Evolutionary conservation across 2,797 vertebrate species (phyloP), one percentile per base, ranked within the genome.

Genomic region (Leptatherina wallacei): DNA sequence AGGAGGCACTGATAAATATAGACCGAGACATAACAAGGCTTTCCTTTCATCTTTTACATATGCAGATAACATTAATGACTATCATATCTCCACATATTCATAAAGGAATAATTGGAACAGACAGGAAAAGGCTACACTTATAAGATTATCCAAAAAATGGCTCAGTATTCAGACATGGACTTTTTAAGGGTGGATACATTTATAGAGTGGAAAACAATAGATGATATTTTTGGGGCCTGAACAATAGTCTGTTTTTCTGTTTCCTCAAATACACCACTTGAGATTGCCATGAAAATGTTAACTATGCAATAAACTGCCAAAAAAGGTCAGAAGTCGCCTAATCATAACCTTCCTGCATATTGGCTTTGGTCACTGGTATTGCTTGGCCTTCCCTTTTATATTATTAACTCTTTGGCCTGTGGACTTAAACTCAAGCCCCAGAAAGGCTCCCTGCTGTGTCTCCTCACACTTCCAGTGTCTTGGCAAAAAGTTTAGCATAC

Each of bases 261-360:
- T 73, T 58, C 30, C 29, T 29, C 29, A 4, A 59, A 64, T 75
- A 20, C 16, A 4, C 27, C 51, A 27, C n/a, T 18, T 16, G 10
- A 2, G 47, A 40, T 56, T 3, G 11, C 32, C 20, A 49, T 57
- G 14, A 61, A 54, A 72, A 32, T 20, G 3, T 69, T 13, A 51
- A 67, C 44, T 62, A 29, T 59, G 13, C 14, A n/a, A 1, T 6
- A 9, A 61, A 11, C 24, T 24, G 6, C 5, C 47, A 55, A 47
- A 27, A 24, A 63, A 36, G 68, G 57, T 27, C 57, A 84, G 49
- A 73, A 79, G 74, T 73, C 75, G 69, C 38, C 24, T 44, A 60
- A 60, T 58, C 38, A 2, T 18, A 9, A 13, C 27, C 33, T 69
- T 47, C 70, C 47, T 69, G 60, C 69, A 78, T 61, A 65, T 77